Conservation (phyloP, 2,797 vertebrate species). For the Peromyscus nudipes region DNA sequence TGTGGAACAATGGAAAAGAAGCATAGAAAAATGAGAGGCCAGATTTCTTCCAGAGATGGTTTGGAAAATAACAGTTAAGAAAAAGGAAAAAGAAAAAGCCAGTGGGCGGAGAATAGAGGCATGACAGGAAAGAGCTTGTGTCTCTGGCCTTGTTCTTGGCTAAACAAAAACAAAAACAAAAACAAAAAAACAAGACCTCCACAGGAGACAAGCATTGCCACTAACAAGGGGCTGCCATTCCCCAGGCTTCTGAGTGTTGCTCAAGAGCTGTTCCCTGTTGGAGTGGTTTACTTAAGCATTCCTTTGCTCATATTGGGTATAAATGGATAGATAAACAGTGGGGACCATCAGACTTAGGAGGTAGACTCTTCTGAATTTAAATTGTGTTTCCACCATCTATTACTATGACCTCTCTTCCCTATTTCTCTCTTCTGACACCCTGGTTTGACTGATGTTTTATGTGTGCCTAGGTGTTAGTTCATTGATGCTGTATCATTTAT, state of each 20-base stretch:
- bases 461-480: not conserved
- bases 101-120: not conserved
- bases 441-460: not conserved
- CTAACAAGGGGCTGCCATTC: not conserved
- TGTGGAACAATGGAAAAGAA: not conserved
- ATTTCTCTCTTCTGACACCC: not conserved
- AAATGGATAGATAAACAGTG: not conserved
- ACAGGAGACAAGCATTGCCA: not conserved
- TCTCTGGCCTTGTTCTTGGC: not conserved
- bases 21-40: not conserved
- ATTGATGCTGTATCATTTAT: not conserved
- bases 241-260: not conserved
- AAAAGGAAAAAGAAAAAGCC: not conserved
- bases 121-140: not conserved
- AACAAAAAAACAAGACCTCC: not conserved
- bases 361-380: not conserved
- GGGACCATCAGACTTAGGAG: not conserved
- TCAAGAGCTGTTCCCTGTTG: not conserved
- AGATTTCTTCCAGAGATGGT: not conserved
- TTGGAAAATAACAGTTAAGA: not conserved
- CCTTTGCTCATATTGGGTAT: not conserved
- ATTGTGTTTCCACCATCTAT: not conserved
- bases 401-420: not conserved
- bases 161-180: not conserved
- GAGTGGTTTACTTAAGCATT: not conserved